Evolutionary conservation across 2,888 invertebrate species (phyloP).

Genomic region (Brenthis hecate): DNA sequence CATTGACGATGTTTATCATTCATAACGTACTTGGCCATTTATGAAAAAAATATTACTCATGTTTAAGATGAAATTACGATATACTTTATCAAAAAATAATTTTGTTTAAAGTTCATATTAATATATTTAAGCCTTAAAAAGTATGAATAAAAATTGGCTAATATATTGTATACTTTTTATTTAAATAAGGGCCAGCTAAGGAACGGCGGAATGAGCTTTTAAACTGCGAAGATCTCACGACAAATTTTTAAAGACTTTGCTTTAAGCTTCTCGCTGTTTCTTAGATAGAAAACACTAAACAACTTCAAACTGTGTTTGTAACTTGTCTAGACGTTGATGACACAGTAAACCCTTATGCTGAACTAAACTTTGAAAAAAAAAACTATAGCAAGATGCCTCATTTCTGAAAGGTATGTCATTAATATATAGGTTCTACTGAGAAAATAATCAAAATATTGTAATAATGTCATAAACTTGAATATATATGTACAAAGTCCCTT

Average conservation of each 20-base stretch:
- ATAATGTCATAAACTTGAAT: too few species aligned
- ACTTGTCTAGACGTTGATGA: slow-evolving; percentile 25
- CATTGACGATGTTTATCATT: slow-evolving; percentile 36
- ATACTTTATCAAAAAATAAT: background rate
- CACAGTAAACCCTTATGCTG: slow-evolving; percentile 8
- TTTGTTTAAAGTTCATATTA: too few species aligned
- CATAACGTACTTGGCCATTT: slow-evolving; percentile 5
- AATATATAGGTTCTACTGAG: too few species aligned
- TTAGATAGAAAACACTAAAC: slow-evolving; percentile 16
- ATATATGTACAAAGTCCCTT: too few species aligned
- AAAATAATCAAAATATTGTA: too few species aligned
- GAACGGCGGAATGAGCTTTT: too few species aligned
- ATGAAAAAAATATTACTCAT: background rate
- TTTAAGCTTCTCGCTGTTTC: background rate
- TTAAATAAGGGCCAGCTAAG: too few species aligned
- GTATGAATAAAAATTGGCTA: too few species aligned
- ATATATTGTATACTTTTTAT: too few species aligned
- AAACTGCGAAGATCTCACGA: background rate
- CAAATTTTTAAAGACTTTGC: slow-evolving; percentile 3
- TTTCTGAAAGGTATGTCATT: too few species aligned
- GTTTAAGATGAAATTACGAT: slow-evolving; percentile 1
- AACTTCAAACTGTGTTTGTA: slow-evolving; percentile 16
- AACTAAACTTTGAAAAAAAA: background rate
- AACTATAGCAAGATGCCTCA: background rate
- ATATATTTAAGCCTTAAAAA: too few species aligned